phyloP scores from a whole-genome alignment of 2,888 invertebrate species.

The Netelia inedita region DNA sequence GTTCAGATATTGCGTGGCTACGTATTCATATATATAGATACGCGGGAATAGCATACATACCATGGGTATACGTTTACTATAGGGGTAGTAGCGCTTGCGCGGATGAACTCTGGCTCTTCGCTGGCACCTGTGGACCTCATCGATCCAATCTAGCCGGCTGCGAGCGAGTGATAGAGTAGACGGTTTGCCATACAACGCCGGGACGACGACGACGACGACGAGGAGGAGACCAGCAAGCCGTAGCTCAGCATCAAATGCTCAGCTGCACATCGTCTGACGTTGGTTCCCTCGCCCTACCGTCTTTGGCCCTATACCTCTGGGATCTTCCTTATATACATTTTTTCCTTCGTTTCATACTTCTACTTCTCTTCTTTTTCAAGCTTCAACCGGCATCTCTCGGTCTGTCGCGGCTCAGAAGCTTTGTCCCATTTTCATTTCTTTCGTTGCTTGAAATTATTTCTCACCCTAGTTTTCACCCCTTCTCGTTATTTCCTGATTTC shows the following conservation, averaged over 20 bases:
- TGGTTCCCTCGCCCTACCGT: not conserved
- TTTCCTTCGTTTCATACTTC: not conserved
- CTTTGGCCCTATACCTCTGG: constrained; percentile 23
- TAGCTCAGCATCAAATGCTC: constrained; percentile 26
- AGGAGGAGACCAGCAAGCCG: constrained; percentile 35
- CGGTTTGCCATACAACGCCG: constrained; percentile 40
- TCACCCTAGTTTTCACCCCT: not conserved
- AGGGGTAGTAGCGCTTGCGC: constrained; percentile 81
- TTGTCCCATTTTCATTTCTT: constrained; percentile 29
- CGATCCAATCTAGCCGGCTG: constrained; percentile 79
- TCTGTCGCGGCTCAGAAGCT: constrained; percentile 13
- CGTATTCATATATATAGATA: constrained; percentile 9
- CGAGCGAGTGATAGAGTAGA: constrained; percentile 54
- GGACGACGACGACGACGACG: constrained; percentile 52
- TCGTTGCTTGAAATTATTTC: constrained; percentile 13
- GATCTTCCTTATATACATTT: constrained; percentile 9
- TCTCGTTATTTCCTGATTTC: not conserved
- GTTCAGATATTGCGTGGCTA: constrained; percentile 25
- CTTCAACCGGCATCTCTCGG: constrained; percentile 8
- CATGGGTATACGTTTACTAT: constrained; percentile 31
- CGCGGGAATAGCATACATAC: constrained; percentile 5
- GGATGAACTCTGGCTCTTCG: constrained; percentile 73
- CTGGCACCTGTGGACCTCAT: constrained; percentile 85
- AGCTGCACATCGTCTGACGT: constrained; percentile 46
- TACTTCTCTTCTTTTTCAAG: not conserved